Percentiles rank a stretch among this genome's conserved stretches.
phyloP scores from a whole-genome alignment of 2,888 invertebrate species.

The Tolmerus cingulatus region DNA sequence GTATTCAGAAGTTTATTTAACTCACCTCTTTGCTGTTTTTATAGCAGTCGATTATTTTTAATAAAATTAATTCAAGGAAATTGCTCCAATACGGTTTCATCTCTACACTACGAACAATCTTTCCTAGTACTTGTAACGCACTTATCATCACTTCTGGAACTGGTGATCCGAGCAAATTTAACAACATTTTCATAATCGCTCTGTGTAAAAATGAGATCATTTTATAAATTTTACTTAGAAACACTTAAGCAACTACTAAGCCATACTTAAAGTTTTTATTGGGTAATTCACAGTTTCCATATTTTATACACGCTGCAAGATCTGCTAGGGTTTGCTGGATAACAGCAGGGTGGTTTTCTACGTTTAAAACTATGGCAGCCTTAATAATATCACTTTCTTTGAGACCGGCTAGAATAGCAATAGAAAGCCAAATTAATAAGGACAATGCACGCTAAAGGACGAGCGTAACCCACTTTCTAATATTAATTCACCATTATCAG shows the following conservation, averaged over 20 bases:
- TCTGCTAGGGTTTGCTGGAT: constrained; percentile 63
- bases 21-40: constrained; percentile 72
- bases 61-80: constrained; percentile 89
- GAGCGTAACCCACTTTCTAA: constrained; percentile 65
- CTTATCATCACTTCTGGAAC: constrained; percentile 74
- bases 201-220: constrained; percentile 59
- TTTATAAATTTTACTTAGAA: neutral
- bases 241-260: constrained; percentile 46
- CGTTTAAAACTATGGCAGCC: constrained; percentile 58
- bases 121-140: constrained; percentile 82
- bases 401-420: constrained; percentile 54
- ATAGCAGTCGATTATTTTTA: constrained; percentile 89
- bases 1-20: neutral
- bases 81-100: constrained; percentile 82
- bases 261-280: constrained; percentile 65
- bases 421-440: neutral
- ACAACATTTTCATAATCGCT: constrained; percentile 76
- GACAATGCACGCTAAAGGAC: neutral
- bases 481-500: constrained; percentile 68
- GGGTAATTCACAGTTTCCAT: constrained; percentile 65
- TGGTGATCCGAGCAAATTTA: constrained; percentile 72
- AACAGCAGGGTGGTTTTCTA: constrained; percentile 57
- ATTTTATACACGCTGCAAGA: constrained; percentile 64
- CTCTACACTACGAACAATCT: constrained; percentile 81
- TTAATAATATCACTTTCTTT: constrained; percentile 65